Base-by-base conservation (phyloP, 2,797 vertebrate genomes). In the Channallabes apus region DNA sequence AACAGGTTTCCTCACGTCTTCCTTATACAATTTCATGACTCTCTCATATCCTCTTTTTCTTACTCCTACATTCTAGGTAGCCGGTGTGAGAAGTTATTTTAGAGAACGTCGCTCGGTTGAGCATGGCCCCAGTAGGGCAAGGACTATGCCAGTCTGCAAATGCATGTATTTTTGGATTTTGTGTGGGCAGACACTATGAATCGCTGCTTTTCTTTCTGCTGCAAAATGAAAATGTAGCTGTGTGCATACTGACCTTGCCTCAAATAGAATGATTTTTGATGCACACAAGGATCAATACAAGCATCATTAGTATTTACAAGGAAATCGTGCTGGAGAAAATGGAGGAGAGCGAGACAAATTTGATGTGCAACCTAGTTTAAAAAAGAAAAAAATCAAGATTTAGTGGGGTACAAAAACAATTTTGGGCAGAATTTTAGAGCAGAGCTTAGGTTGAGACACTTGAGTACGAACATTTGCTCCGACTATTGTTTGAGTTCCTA, bases 131-230 rank as follows among this genome's bases (percentile, higher is more conserved):
- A 77, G 80, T 32, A 32, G 68, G 56, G 58, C 69, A 80, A 41
- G 80, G 85, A 77, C 82, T 77, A 61, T 73, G 80, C 72, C 71
- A 15, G 67, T 73, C 85, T 81, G 61, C 62, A 38, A 65, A 46
- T 77, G 80, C 46, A 65, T 72, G 61, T 88, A 85, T 89, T 88
- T 87, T 85, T 86, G 79, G 84, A 80, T 64, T 35, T 58, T 85
- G 67, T 88, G 85, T 86, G 85, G 84, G 87, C 82, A 75, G 73
- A 81, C 38, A 64, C 35, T 77, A 64, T 56, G 79, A 87, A 84
- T 85, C 80, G 27, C 69, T 32, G 76, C 83, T 73, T 86, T 87
- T 65, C 79, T 84, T 83, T 67, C 67, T 71, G 83, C 82, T 76
- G 67, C 68, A 85, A 56, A 41, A 75, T 32, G 76, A 51, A 88